Base-by-base conservation (phyloP, 2,113 vertebrate species). In the Chlorodrepanis virens region DNA sequence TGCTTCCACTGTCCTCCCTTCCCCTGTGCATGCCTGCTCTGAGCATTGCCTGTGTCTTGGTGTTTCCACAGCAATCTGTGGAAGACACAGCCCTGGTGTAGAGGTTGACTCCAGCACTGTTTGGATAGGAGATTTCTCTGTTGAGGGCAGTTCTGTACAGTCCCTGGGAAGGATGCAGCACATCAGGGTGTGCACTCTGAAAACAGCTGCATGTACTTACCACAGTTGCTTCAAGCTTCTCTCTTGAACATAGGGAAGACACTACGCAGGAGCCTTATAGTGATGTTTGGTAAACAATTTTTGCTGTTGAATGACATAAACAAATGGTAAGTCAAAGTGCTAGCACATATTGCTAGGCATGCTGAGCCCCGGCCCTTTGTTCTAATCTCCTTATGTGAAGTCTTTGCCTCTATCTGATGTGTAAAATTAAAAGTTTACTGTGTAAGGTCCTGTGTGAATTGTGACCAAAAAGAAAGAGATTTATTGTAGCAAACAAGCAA, bases 401-500 rank as follows among this genome's bases (percentile, higher is more conserved):
- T 42, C 37, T 84, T 76, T 57, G 53, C 29, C 18, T 72, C 76
- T 40, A 40, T 40, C 40, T 72, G 63, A 72, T 60, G 45, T 21
- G 6, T 59, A 87, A 70, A 68, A 57, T 75, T 47, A 67, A 85
- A 87, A 94, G 20, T 49, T 94, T 70, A 37, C 25, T 76, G 31
- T 75, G 14, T 82, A 72, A 44, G 57, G 56, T 45, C 59, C 50
- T 75, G 64, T 79, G 57, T 93, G 78, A 70, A 52, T 65, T 10
- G 6, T 83, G 77, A 90, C 77, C 74, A 95, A 65, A 93, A 84
- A 74, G 60, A 80, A 81, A 75, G 70, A 69, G 21, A 25, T 96
- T 96, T 93, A 95, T 96, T 94, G 63, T 40, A 89, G 69, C 53
- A 95, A 96, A 95, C 57, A 79, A 96, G 70, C 3, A 37, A 87